Percentiles rank a stretch among this genome's conserved stretches.
phyloP scores from a whole-genome alignment of 2,888 invertebrate species.

The Lithophane ornitopus region DNA sequence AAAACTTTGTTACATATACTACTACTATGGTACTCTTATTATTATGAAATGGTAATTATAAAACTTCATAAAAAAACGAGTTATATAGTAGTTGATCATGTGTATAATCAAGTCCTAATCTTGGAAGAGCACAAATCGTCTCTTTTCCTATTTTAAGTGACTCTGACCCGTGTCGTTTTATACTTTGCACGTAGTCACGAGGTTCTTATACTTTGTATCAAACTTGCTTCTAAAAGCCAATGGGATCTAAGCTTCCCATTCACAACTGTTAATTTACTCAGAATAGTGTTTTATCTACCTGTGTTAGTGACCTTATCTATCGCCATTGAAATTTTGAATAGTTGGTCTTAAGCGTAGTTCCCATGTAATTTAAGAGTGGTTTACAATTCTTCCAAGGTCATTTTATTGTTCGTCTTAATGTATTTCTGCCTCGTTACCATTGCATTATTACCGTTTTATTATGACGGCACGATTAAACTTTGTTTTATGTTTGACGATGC shows the following conservation, averaged over 20 bases:
- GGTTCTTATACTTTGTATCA: neutral
- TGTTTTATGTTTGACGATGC: slow-evolving; percentile 15
- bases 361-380: slow-evolving; percentile 48
- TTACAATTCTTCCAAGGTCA: slow-evolving; percentile 52
- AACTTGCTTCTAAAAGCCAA: neutral
- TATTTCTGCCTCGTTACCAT: slow-evolving; percentile 40
- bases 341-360: slow-evolving; percentile 49
- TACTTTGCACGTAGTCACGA: neutral
- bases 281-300: slow-evolving; percentile 35
- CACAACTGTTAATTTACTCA: slow-evolving; percentile 35
- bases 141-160: neutral
- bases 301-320: slow-evolving; percentile 46
- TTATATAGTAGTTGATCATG: neutral
- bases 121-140: neutral
- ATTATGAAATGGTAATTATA: slow-evolving; percentile 21
- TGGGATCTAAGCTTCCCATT: slow-evolving; percentile 17
- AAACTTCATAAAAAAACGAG: slow-evolving; percentile 22
- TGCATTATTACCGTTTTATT: slow-evolving; percentile 32
- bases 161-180: neutral
- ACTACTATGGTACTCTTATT: slow-evolving; percentile 9
- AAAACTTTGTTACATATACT: neutral
- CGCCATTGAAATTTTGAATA: slow-evolving; percentile 61
- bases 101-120: slow-evolving; percentile 10
- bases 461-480: slow-evolving; percentile 6
- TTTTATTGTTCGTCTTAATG: slow-evolving; percentile 56